A percentile compares a stretch with the other conserved stretches of the same genome.
phyloP scores from a whole-genome alignment of 1,140 invertebrate genomes.

The Cotesia vestalis region DNA sequence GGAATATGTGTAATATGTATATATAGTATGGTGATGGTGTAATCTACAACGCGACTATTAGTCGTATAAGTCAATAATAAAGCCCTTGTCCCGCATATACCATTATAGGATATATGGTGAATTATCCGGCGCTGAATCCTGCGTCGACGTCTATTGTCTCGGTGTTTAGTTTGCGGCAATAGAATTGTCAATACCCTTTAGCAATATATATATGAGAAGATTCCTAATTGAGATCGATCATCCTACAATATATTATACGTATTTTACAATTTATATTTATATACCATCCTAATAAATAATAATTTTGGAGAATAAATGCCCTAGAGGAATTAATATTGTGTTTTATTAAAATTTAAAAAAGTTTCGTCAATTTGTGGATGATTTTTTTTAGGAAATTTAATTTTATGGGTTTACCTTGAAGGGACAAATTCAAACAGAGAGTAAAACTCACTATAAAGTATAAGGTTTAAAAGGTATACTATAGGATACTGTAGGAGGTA shows the following conservation, averaged over 20 bases:
- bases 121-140: constrained; percentile 50
- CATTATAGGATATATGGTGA: constrained; percentile 54
- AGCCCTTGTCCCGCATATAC: constrained; percentile 53
- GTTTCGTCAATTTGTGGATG: no score
- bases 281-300: no score
- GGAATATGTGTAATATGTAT: constrained; percentile 10
- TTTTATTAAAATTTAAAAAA: no score
- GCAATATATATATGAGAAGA: constrained; percentile 36
- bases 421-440: no score
- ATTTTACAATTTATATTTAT: no score
- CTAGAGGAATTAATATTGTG: no score
- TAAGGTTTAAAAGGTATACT: no score
- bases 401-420: no score
- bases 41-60: constrained; percentile 61
- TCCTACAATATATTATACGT: constrained; percentile 24
- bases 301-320: no score
- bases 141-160: constrained; percentile 46
- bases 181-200: constrained; percentile 49
- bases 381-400: no score
- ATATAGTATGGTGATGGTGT: constrained; percentile 48
- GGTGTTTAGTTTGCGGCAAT: constrained; percentile 43
- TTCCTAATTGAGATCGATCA: constrained; percentile 57
- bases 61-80: constrained; percentile 63
- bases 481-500: no score
- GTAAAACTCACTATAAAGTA: no score